These are phyloP conservation scores for Syndactyla subalaris DNA, from an alignment of 2,797 vertebrate genomes.

Conservation along the genomic window DNA sequence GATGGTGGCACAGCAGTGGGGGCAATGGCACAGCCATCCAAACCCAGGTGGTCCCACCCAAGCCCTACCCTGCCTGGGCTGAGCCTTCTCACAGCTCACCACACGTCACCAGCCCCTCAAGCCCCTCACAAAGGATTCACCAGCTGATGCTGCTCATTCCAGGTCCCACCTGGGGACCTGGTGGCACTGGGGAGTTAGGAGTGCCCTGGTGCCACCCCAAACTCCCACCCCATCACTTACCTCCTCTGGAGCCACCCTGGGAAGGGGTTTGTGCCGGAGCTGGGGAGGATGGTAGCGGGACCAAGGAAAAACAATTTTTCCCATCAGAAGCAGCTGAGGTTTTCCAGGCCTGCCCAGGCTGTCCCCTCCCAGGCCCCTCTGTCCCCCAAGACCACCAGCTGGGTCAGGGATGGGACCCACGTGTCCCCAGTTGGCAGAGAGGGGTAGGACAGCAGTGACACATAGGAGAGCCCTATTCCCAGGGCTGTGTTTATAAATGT, in stretches of 20 bases:
- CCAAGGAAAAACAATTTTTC: background rate
- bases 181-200: background rate
- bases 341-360: background rate
- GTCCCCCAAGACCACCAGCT: background rate
- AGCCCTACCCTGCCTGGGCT: background rate
- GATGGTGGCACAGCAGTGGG: background rate
- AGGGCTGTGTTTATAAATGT: background rate
- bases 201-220: accelerated
- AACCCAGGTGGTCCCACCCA: background rate
- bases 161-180: background rate
- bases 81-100: background rate
- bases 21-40: background rate
- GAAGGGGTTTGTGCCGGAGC: background rate
- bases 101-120: accelerated
- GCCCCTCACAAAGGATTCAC: background rate
- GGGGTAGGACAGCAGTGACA: background rate
- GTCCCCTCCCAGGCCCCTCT: background rate
- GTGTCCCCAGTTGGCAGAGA: background rate
- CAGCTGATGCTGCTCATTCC: background rate
- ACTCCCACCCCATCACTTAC: conserved; percentile 5
- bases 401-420: background rate
- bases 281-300: background rate
- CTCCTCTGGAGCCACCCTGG: conserved; percentile 12
- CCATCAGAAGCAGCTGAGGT: background rate
- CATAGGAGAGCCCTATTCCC: accelerated